phyloP scores from a whole-genome alignment of 2,113 vertebrate genomes.

The Furnarius figulus region DNA sequence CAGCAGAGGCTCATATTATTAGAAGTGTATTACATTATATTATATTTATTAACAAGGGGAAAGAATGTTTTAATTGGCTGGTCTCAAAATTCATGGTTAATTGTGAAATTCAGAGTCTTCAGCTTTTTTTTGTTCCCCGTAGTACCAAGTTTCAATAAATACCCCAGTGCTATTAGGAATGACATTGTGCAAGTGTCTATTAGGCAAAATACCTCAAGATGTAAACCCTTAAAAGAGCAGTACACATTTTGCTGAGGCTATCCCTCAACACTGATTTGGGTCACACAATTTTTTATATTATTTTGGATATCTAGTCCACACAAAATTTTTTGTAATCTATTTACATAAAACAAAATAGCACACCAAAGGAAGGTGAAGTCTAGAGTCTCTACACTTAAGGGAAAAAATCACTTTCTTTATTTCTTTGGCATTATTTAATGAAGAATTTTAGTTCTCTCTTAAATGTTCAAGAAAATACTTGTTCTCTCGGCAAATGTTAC shows the following conservation, averaged over 20 bases:
- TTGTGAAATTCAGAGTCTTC: background rate
- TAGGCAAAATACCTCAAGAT: background rate
- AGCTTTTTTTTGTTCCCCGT: background rate
- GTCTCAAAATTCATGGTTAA: background rate
- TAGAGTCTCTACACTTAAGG: background rate
- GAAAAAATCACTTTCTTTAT: background rate
- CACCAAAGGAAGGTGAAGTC: background rate
- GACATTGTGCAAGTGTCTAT: background rate
- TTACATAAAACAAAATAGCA: background rate
- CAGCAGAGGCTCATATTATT: background rate
- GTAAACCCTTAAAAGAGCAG: background rate
- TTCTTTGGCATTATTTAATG: background rate
- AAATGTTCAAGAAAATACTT: background rate
- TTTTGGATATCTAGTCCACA: background rate
- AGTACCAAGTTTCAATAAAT: background rate
- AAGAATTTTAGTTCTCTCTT: background rate
- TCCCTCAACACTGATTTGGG: accelerated
- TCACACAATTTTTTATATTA: background rate
- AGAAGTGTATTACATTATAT: background rate
- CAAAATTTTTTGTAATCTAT: background rate
- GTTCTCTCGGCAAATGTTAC: background rate
- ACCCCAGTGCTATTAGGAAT: background rate
- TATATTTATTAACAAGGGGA: background rate
- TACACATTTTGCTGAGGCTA: background rate
- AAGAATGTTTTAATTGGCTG: background rate